Evolutionary conservation across 2,113 vertebrate genomes (phyloP).

Genomic region (Cyanistes caeruleus): DNA sequence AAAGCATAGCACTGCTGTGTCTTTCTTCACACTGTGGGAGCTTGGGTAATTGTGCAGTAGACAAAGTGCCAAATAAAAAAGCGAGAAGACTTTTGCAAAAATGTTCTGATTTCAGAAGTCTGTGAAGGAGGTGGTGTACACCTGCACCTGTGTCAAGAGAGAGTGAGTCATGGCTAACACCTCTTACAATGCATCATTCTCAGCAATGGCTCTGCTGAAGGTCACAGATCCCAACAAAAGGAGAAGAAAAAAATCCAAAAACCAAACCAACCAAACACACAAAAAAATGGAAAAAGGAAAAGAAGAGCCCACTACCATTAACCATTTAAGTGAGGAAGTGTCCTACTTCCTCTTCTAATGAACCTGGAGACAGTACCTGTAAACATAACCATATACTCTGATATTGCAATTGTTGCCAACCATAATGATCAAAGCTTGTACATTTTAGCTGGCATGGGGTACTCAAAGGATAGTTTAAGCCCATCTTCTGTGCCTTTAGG

Average conservation of each 20-base stretch:
- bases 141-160: neutral
- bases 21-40: neutral
- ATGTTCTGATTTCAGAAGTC: neutral
- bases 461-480: neutral
- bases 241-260: too few species aligned
- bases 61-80: neutral
- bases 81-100: neutral
- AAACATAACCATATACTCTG: neutral
- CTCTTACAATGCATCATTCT: neutral
- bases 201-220: neutral
- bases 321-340: neutral
- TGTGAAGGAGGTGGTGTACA: accelerated
- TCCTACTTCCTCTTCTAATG: neutral
- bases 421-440: neutral
- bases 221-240: neutral
- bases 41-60: neutral
- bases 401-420: neutral
- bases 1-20: neutral
- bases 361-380: neutral
- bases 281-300: neutral
- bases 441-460: neutral
- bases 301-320: neutral
- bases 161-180: neutral
- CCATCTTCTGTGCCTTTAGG: neutral
- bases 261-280: too few species aligned